phyloP scores from a whole-genome alignment of 2,888 invertebrate genomes.

The Epirrhoe tristata region DNA sequence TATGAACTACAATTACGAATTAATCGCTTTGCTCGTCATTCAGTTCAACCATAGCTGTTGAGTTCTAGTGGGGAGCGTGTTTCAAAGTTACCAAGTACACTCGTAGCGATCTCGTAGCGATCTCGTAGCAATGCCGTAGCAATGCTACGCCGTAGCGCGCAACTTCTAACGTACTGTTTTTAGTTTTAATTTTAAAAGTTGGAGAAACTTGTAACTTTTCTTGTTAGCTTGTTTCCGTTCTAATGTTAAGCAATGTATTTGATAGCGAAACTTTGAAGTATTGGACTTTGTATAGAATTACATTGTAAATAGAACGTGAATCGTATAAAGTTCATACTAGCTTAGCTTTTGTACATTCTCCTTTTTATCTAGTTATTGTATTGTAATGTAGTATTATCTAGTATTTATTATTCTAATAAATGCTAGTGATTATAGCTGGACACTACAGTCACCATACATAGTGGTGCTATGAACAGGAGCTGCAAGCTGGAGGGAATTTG shows the following conservation, averaged over 20 bases:
- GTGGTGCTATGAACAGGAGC: no score
- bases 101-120: constrained; percentile 44
- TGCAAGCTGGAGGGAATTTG: no score
- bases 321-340: not conserved
- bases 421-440: no score
- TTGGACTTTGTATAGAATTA: constrained; percentile 39
- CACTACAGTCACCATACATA: no score
- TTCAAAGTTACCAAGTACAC: constrained; percentile 55
- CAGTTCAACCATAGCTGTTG: constrained; percentile 30
- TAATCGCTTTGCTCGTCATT: constrained; percentile 8
- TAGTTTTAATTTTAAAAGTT: constrained; percentile 58
- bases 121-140: constrained; percentile 46
- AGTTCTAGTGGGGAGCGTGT: constrained; percentile 49
- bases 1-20: no score
- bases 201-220: constrained; percentile 52
- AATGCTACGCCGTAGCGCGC: constrained; percentile 40
- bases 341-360: not conserved
- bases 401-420: no score
- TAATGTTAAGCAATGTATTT: constrained; percentile 41
- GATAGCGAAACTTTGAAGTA: constrained; percentile 32
- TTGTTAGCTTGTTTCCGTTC: constrained; percentile 42
- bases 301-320: not conserved
- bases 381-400: no score
- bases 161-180: constrained; percentile 49
- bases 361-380: no score